Percentiles rank a stretch among this genome's conserved stretches.
These are phyloP conservation scores for Caranx ignobilis DNA, from an alignment of 2,113 vertebrate species.

Conservation along the genomic window DNA sequence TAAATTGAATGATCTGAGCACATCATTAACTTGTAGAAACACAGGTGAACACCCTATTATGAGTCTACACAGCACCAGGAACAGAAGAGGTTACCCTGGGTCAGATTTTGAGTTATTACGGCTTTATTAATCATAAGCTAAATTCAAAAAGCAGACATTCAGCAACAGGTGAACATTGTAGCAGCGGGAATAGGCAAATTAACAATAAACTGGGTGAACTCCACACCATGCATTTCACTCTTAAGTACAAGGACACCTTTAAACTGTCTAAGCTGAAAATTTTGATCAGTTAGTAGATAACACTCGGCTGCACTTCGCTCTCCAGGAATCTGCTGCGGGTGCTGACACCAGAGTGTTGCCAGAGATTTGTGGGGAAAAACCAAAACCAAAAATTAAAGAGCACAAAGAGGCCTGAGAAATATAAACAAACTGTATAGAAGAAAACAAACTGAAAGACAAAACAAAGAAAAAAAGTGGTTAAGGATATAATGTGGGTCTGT, in stretches of 20 bases:
- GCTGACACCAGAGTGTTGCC: slow-evolving; percentile 42
- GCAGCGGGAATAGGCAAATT: slow-evolving; percentile 79
- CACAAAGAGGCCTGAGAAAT: slow-evolving; percentile 11
- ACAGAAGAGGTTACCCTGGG: slow-evolving; percentile 57
- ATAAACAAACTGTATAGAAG: slow-evolving; percentile 31
- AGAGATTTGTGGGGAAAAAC: slow-evolving; percentile 23
- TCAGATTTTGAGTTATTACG: slow-evolving; percentile 74
- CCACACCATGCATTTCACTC: slow-evolving; percentile 83
- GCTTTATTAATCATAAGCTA: slow-evolving; percentile 85
- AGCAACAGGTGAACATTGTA: slow-evolving; percentile 85
- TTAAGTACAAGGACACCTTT: slow-evolving; percentile 61
- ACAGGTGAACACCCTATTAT: background rate
- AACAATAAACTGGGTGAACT: slow-evolving; percentile 78
- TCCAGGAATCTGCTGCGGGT: slow-evolving; percentile 37
- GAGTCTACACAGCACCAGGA: background rate
- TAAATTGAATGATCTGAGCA: no score
- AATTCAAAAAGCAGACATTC: slow-evolving; percentile 86
- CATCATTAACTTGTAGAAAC: no score
- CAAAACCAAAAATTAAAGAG: slow-evolving; percentile 2
- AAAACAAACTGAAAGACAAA: slow-evolving; percentile 55
- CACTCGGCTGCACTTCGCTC: slow-evolving; percentile 67
- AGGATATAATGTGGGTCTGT: slow-evolving; percentile 78
- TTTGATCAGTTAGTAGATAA: slow-evolving; percentile 42
- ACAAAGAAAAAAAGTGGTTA: slow-evolving; percentile 59
- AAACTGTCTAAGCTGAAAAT: slow-evolving; percentile 41